These are phyloP conservation scores for Calameuta pallipes DNA, from an alignment of 2,888 invertebrate species.

Conservation along the genomic window DNA sequence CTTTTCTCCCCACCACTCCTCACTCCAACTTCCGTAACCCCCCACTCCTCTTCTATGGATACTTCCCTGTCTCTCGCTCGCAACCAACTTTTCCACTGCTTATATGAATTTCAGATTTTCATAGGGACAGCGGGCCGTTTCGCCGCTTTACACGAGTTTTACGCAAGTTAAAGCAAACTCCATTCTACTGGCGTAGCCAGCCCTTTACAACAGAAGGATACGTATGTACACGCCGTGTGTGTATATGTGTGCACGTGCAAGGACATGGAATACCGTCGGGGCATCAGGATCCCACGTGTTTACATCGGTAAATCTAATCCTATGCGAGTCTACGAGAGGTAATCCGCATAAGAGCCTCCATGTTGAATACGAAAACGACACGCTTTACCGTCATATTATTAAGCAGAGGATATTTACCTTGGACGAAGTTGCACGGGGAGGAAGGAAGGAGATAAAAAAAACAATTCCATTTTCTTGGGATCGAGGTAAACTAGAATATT, in stretches of 20 bases:
- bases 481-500: background rate
- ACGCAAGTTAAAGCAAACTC: background rate
- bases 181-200: background rate
- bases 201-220: background rate
- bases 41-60: background rate
- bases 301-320: background rate
- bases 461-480: constrained; percentile 24
- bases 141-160: background rate
- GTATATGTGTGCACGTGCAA: background rate
- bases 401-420: background rate
- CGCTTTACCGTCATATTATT: background rate
- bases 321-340: background rate
- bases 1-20: too few relatives aligned
- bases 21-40: background rate
- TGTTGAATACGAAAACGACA: background rate
- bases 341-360: background rate
- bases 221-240: background rate
- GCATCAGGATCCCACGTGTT: background rate
- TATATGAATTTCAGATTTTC: constrained; percentile 33
- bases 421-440: constrained; percentile 5
- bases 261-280: background rate
- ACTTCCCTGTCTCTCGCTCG: background rate
- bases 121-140: background rate
- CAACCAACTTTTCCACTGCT: constrained; percentile 25
- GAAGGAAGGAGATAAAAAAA: constrained; percentile 14